phyloP scores from a whole-genome alignment of 2,888 invertebrate genomes.

The Microctonus brassicae region DNA sequence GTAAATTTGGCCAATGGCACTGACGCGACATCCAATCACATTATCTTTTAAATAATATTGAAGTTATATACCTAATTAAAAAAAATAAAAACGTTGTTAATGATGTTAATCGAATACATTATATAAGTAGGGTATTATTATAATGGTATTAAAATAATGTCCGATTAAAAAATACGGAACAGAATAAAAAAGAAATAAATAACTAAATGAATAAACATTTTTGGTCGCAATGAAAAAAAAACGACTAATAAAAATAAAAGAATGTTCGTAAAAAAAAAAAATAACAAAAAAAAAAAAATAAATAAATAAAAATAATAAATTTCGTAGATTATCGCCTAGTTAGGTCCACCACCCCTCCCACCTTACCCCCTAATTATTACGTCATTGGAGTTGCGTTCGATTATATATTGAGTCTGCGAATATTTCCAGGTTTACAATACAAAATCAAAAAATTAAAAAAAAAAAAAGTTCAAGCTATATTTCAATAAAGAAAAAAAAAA shows the following conservation, averaged over 20 bases:
- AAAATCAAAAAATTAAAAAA: constrained; percentile 28
- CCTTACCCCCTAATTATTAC: constrained; percentile 5
- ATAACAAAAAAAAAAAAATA: no score
- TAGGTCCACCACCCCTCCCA: constrained; percentile 40
- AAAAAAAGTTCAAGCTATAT: constrained; percentile 25
- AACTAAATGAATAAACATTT: neutral
- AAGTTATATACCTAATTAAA: constrained; percentile 43
- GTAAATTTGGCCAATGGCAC: constrained; percentile 50
- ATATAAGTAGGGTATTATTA: constrained; percentile 47
- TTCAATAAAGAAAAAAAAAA: constrained; percentile 25
- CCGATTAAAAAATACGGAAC: constrained; percentile 28
- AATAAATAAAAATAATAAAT: constrained; percentile 28
- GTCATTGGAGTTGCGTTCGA: constrained; percentile 38
- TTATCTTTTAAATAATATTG: constrained; percentile 65
- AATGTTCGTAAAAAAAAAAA: constrained; percentile 12
- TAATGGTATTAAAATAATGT: constrained; percentile 40
- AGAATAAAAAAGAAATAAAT: constrained; percentile 13
- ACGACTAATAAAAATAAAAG: constrained; percentile 13
- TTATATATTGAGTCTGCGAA: constrained; percentile 57
- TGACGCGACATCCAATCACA: constrained; percentile 69
- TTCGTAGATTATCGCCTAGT: constrained; percentile 53
- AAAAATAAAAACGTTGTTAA: constrained; percentile 62
- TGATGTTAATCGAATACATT: constrained; percentile 60
- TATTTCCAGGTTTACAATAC: constrained; percentile 46
- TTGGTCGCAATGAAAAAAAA: neutral